Evolutionary conservation across 2,113 vertebrate species (phyloP).

Genomic region (Todiramphus saurophagus): DNA sequence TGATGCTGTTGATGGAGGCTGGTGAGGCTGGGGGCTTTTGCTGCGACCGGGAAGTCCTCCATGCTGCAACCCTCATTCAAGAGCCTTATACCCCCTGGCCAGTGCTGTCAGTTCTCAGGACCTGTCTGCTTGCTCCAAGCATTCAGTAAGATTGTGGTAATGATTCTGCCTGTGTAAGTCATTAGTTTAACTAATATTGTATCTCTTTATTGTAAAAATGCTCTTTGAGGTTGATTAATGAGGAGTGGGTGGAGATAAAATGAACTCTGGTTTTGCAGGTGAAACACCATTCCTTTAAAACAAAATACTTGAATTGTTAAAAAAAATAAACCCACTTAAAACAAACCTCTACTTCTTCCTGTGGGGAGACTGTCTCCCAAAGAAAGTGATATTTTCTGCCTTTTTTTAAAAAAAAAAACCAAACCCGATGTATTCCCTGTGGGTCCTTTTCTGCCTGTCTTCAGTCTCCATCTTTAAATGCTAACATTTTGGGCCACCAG

Average conservation of each 20-base stretch:
- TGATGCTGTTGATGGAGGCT: fast-evolving
- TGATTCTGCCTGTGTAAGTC: conserved; percentile 16
- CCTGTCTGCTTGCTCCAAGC: neutral
- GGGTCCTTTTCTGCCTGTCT: neutral
- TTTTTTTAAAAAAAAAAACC: too few relatives aligned
- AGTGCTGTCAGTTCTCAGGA: neutral
- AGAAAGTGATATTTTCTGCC: neutral
- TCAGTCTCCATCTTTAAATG: neutral
- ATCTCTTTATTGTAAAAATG: conserved; percentile 52
- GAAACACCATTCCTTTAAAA: conserved; percentile 61
- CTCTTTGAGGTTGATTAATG: conserved; percentile 57
- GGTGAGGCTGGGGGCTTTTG: neutral
- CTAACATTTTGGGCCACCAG: neutral
- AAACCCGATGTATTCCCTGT: neutral
- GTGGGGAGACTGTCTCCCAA: conserved; percentile 34
- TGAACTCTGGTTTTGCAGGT: conserved; percentile 64
- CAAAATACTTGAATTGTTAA: conserved; percentile 20
- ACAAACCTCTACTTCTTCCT: conserved; percentile 52
- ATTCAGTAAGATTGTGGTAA: neutral
- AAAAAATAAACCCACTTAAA: conserved; percentile 58
- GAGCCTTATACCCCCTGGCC: fast-evolving
- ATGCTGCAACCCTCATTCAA: neutral
- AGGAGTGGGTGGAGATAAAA: conserved; percentile 61
- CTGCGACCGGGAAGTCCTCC: too few relatives aligned
- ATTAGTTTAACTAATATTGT: conserved; percentile 63